phyloP scores from a whole-genome alignment of 1,140 invertebrate species.

The Solenopsis invicta region DNA sequence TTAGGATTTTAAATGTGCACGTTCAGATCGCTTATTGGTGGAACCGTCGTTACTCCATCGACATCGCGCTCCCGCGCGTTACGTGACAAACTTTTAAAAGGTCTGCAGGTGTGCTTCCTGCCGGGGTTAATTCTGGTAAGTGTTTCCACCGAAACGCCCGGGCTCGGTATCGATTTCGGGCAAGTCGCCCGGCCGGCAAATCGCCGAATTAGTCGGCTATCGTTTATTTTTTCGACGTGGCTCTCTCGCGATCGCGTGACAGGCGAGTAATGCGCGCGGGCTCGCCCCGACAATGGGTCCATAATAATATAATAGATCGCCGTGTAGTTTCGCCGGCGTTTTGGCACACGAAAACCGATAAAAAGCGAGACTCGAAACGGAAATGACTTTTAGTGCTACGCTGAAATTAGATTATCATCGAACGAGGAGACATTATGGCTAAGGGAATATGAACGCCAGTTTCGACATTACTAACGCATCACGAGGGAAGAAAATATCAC shows the following conservation, averaged over 20 bases:
- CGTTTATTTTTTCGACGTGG: slow-evolving; percentile 64
- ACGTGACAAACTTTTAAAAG: slow-evolving; percentile 44
- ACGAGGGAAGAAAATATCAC: background rate
- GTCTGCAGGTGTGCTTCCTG: slow-evolving; percentile 60
- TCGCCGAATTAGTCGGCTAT: slow-evolving; percentile 80
- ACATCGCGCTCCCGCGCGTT: background rate
- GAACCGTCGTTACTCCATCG: background rate
- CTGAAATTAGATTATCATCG: slow-evolving; percentile 77
- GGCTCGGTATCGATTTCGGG: slow-evolving; percentile 78
- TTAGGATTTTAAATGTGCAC: background rate
- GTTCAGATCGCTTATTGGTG: background rate
- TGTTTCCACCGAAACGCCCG: slow-evolving; percentile 64
- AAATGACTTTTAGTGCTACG: slow-evolving; percentile 81
- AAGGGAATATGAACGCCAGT: slow-evolving; percentile 27
- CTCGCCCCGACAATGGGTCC: slow-evolving; percentile 75
- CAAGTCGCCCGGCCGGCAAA: slow-evolving; percentile 73
- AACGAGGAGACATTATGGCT: slow-evolving; percentile 34
- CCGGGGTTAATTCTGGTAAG: slow-evolving; percentile 67
- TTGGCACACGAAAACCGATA: slow-evolving; percentile 27
- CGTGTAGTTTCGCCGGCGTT: slow-evolving; percentile 74
- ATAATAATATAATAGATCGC: slow-evolving; percentile 82
- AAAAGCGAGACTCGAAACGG: slow-evolving; percentile 69
- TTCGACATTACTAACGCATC: background rate
- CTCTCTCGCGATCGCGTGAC: slow-evolving; percentile 82
- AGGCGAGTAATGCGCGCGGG: slow-evolving; percentile 78